Evolutionary conservation across 2,797 vertebrate genomes (phyloP).

Genomic region (Lophius americanus): DNA sequence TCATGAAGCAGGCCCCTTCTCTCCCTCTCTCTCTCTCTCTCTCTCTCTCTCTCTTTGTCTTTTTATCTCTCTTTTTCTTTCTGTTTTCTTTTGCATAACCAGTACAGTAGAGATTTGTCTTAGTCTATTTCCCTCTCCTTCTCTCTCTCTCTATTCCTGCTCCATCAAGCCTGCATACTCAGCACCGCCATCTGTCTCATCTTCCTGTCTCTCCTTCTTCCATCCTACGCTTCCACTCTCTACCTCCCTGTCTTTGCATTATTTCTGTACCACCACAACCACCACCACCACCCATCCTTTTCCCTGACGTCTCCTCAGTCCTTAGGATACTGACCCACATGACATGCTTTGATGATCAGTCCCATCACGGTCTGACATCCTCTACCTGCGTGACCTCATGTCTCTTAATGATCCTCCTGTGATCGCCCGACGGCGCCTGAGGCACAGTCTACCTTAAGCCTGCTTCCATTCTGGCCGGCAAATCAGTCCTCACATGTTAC

Average conservation of each 20-base stretch:
- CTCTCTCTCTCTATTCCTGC: conserved; percentile 28
- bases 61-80: not conserved
- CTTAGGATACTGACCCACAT: conserved; percentile 55
- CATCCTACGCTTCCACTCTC: conserved; percentile 21
- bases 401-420: conserved; percentile 70
- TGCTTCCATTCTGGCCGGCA: conserved; percentile 46
- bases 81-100: conserved; percentile 11
- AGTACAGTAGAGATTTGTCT: conserved; percentile 4
- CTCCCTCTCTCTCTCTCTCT: conserved; percentile 4
- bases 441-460: conserved; percentile 57
- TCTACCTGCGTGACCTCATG: conserved; percentile 67
- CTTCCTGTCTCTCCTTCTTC: conserved; percentile 30
- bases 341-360: conserved; percentile 68
- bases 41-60: conserved; percentile 4
- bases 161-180: conserved; percentile 55
- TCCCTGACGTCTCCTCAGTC: conserved; percentile 22
- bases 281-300: not conserved
- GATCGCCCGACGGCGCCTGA: conserved; percentile 46
- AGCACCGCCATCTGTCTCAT: conserved; percentile 70
- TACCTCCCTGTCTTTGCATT: conserved; percentile 44
- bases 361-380: conserved; percentile 55
- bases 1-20: conserved; percentile 40
- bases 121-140: not conserved
- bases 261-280: conserved; percentile 29
- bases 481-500: conserved; percentile 60